Base-by-base conservation (phyloP, 2,888 invertebrate genomes). In the Calliphora vomitoria region DNA sequence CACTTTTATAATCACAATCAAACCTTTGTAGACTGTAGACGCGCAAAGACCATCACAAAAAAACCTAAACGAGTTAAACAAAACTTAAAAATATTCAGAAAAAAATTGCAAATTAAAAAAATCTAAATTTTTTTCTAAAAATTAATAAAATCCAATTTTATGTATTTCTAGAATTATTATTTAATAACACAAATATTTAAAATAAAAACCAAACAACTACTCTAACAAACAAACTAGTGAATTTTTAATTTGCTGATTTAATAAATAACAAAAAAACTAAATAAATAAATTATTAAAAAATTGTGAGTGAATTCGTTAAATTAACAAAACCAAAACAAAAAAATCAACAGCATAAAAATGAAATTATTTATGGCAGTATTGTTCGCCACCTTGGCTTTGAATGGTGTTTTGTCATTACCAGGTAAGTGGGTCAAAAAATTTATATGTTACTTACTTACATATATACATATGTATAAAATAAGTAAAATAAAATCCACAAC, bases 371-470 rank as follows among this genome's bases (percentile, higher is more conserved):
- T 91, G 83, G 90, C 90, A 88, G 89, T 92, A 89, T 84, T 93
- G 75, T 91, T 90, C 86, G 91, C 90, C 89, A 89, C 90, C 53
- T 81, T 93, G 89, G 91, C 92, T 89, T 89, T 92, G 82, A 91
- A 90, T 89, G 91, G 91, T 79, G 91, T 91, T 84, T 91, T 91
- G 75, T 90, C 93, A 80, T 90, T 93, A 90, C 93, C 93, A 90
- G 93, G 93, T 93, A 87, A 93, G 93, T 92, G 82, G 85, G 87
- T 87, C 85, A 87, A 72, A 76, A 88, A 50, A 44, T 20, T 41
- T 18, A 66, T 20, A n/a, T 62, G 6, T 35, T 25, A 25, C 10
- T 31, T 62, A n/a, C 62, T 8, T 35, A n/a, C 15, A 62, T 15
- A 35, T 8, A 13, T 44, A 41, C 8, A 10, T 11, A 41, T 11